Evolutionary conservation across 2,113 vertebrate genomes (phyloP), one percentile per base, ranked within the genome.

Genomic region (Carlito syrichta): DNA sequence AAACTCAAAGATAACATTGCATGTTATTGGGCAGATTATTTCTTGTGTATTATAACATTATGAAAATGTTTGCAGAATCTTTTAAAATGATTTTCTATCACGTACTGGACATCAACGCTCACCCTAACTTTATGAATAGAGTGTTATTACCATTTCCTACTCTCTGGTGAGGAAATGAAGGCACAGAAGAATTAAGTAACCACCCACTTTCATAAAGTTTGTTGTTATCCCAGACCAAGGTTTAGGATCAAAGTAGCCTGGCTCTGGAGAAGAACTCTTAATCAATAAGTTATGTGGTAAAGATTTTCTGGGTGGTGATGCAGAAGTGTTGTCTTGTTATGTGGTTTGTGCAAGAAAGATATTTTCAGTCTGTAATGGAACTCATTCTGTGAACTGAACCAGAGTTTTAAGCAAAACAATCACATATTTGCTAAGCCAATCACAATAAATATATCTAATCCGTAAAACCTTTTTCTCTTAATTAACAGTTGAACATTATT

Each of bases 401-500:
- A 54, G 40, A 60, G 8, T 79, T 71, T 87, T 52, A 10, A 45
- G 45, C 60, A 96, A 88, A 89, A 83, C 23, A 92, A 71, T 66
- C 74, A 66, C 32, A n/a, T 40, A 43, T 95, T 97, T 98, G 95
- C 97, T 97, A 97, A 97, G 86, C 69, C 84, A 79, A 85, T 52
- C 66, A 6, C n/a, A 86, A 87, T 73, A 96, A 94, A 96, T 94
- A 89, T 52, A 86, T 94, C 79, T 89, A 92, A 96, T 98, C 91
- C 71, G 96, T 98, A 98, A 91, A 82, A 35, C 23, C 71, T 95
- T 97, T 98, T 98, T 98, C 35, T 98, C 95, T 96, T 96, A 98
- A 94, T 98, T 97, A 98, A 97, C 92, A 94, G 87, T 93, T 96
- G 86, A 98, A 85, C 45, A 93, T 91, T 98, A 98, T 98, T 98